These are phyloP conservation scores for Drosophila eohydei DNA, from an alignment of 2,888 invertebrate genomes.

Conservation along the genomic window DNA sequence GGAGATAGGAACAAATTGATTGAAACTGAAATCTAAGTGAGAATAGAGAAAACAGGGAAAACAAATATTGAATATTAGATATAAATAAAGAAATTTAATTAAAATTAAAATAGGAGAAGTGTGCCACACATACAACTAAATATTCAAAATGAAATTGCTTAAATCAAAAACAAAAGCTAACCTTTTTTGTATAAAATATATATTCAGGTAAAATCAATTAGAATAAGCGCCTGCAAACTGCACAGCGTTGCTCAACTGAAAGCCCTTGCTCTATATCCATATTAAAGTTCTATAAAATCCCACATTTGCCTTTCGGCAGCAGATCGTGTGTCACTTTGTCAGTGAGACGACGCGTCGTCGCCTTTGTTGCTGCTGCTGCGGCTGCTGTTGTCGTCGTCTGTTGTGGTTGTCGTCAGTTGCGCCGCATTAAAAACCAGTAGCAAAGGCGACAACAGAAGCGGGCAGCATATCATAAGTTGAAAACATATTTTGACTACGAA, in stretches of 20 bases:
- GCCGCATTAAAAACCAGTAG: slow-evolving; percentile 67
- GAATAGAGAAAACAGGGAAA: too few relatives aligned
- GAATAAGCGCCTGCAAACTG: background rate
- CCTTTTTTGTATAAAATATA: background rate
- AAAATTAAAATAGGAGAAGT: too few relatives aligned
- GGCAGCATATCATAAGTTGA: slow-evolving; percentile 67
- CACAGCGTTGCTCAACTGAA: background rate
- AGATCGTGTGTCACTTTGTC: slow-evolving; percentile 35
- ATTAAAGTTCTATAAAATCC: background rate
- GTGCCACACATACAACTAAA: background rate
- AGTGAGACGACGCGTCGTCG: slow-evolving; percentile 35
- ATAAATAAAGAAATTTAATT: too few relatives aligned
- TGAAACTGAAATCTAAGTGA: too few relatives aligned
- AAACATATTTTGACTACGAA: slow-evolving; percentile 83
- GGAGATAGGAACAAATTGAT: too few relatives aligned
- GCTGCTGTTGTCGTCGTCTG: background rate
- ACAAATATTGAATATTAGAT: too few relatives aligned
- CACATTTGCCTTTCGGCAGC: background rate
- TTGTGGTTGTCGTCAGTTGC: slow-evolving; percentile 10
- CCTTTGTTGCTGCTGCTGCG: slow-evolving; percentile 15
- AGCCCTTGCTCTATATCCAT: slow-evolving; percentile 4
- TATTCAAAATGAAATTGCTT: background rate
- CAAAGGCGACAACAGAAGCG: slow-evolving; percentile 55
- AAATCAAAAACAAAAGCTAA: background rate
- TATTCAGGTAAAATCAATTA: background rate